Evolutionary conservation across 1,140 invertebrate genomes (phyloP).

Genomic region (Papilio helenus): DNA sequence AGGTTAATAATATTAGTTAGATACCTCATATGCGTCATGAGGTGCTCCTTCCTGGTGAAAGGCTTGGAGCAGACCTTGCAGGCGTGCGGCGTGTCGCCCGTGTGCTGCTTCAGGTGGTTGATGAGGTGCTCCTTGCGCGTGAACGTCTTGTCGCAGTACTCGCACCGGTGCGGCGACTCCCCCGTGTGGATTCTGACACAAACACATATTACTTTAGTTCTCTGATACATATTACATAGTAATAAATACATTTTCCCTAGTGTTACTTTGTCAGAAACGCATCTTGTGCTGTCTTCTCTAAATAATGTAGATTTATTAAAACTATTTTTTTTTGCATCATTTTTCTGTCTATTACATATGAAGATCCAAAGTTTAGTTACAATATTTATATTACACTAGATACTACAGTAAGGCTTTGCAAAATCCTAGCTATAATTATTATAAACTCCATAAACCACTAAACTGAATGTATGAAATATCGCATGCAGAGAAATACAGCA

Average conservation of each 20-base stretch:
- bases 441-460: neutral
- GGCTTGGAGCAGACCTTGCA: constrained; percentile 92
- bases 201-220: neutral
- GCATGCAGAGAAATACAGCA: neutral
- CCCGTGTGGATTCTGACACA: constrained; percentile 86
- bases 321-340: too few species aligned
- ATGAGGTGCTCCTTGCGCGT: constrained; percentile 93
- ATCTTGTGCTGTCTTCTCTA: too few species aligned
- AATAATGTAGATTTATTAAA: too few species aligned
- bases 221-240: neutral
- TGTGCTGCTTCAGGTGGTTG: constrained; percentile 89
- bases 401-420: neutral
- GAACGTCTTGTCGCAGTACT: constrained; percentile 91
- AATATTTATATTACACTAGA: neutral
- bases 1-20: too few species aligned
- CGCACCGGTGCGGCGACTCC: constrained; percentile 89
- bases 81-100: constrained; percentile 91
- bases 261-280: too few species aligned
- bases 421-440: neutral
- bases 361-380: neutral
- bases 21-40: constrained; percentile 88
- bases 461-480: neutral
- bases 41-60: constrained; percentile 92
- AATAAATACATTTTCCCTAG: too few species aligned
- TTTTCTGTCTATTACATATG: too few species aligned